Evolutionary conservation across 2,113 vertebrate species (phyloP).

Genomic region (Bambusicola thoracicus): DNA sequence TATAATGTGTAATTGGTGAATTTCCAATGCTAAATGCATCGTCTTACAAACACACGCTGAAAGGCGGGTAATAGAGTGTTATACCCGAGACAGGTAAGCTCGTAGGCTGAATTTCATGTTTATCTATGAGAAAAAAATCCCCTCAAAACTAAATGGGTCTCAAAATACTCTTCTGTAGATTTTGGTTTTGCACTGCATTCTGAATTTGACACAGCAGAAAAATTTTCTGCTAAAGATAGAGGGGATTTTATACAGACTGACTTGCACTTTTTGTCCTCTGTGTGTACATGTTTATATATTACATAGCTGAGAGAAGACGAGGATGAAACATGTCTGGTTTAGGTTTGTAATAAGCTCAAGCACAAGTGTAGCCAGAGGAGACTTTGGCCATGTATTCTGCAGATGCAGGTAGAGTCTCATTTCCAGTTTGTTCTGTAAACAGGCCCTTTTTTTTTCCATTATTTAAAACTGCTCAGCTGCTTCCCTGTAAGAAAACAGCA

Average conservation of each 20-base stretch:
- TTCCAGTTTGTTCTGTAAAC: constrained; percentile 59
- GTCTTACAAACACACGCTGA: not conserved
- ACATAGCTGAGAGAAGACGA: constrained; percentile 25
- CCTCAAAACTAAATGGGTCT: constrained; percentile 21
- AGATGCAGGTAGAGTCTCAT: constrained; percentile 69
- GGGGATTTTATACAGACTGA: not conserved
- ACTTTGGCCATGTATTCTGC: constrained; percentile 41
- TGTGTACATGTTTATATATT: constrained; percentile 1
- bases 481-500: constrained; percentile 60
- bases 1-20: not conserved
- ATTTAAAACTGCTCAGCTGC: constrained; percentile 50
- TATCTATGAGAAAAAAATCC: constrained; percentile 42
- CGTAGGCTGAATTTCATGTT: constrained; percentile 24
- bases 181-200: constrained; percentile 37
- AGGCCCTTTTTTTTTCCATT: constrained; percentile 64
- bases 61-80: not conserved
- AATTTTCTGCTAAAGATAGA: constrained; percentile 23
- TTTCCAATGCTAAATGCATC: not conserved
- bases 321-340: constrained; percentile 52
- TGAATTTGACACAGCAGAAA: constrained; percentile 36
- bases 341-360: constrained; percentile 69
- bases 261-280: not conserved
- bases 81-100: not conserved
- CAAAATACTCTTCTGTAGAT: constrained; percentile 42
- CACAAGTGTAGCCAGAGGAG: constrained; percentile 61